phyloP scores from a whole-genome alignment of 1,140 invertebrate genomes.

The Drosophila nigromelanica region DNA sequence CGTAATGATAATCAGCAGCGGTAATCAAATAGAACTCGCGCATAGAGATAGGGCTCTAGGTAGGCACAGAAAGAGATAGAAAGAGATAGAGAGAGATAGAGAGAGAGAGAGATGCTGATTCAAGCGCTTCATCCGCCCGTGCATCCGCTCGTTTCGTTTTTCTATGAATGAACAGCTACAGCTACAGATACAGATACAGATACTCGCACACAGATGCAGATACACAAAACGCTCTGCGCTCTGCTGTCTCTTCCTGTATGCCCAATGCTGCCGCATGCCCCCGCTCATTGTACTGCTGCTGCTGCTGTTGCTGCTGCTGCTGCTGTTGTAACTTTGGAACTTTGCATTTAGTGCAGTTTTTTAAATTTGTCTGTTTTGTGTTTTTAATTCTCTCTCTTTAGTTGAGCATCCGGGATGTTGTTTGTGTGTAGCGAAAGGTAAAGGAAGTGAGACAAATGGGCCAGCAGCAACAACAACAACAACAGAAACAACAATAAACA shows the following conservation, averaged over 20 bases:
- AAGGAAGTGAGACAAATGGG: slow-evolving; percentile 81
- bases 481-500: slow-evolving; percentile 25
- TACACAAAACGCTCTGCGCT: slow-evolving; percentile 5
- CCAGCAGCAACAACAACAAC: slow-evolving; percentile 39
- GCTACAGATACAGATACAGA: slow-evolving; percentile 23
- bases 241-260: slow-evolving; percentile 26
- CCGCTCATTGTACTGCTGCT: slow-evolving; percentile 43
- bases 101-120: slow-evolving; percentile 51
- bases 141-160: slow-evolving; percentile 73
- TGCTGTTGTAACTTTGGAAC: slow-evolving; percentile 66
- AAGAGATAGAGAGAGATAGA: not conserved
- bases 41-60: slow-evolving; percentile 32
- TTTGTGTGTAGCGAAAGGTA: slow-evolving; percentile 60
- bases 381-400: slow-evolving; percentile 56
- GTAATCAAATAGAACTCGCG: slow-evolving; percentile 70
- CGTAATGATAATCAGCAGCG: slow-evolving; percentile 68
- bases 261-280: not conserved
- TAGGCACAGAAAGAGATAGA: slow-evolving; percentile 7
- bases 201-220: slow-evolving; percentile 5
- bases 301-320: slow-evolving; percentile 35
- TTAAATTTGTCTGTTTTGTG: slow-evolving; percentile 48
- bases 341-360: slow-evolving; percentile 75
- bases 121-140: slow-evolving; percentile 81
- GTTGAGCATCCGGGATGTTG: slow-evolving; percentile 75
- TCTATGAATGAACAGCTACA: slow-evolving; percentile 70